phyloP scores from a whole-genome alignment of 1,140 invertebrate species.

The Scaptomyza graminum region DNA sequence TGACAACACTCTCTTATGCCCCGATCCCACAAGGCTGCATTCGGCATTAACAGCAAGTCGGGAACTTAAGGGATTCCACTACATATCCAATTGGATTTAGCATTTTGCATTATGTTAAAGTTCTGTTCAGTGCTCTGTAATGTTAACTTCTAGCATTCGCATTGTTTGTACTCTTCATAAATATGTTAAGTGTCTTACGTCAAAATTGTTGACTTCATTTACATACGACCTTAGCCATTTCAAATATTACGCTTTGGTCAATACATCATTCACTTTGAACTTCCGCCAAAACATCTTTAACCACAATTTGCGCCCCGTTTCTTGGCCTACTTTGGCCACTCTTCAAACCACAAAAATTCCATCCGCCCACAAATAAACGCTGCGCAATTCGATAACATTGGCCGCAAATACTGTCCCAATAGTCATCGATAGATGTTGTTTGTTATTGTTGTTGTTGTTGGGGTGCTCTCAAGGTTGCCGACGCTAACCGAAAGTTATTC shows the following conservation, averaged over 20 bases:
- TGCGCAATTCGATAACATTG: conserved; percentile 27
- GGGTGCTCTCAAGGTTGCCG: conserved; percentile 55
- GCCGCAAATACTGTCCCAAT: not conserved
- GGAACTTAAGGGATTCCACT: too few relatives aligned
- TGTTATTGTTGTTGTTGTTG: conserved; percentile 22
- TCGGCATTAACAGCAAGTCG: too few relatives aligned
- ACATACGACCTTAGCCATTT: conserved; percentile 2
- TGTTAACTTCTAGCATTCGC: too few relatives aligned
- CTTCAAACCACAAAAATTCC: conserved; percentile 2
- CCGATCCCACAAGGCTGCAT: too few relatives aligned
- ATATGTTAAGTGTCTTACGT: conserved; percentile 1
- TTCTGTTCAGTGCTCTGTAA: too few relatives aligned
- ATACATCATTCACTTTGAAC: conserved; percentile 17
- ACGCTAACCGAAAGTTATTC: conserved; percentile 31
- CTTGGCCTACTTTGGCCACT: conserved; percentile 26
- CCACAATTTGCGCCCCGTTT: conserved; percentile 5
- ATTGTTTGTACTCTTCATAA: not conserved
- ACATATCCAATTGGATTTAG: too few relatives aligned
- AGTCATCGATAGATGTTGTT: conserved; percentile 19
- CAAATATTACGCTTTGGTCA: conserved; percentile 8
- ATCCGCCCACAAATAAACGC: conserved; percentile 23
- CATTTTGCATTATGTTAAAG: too few relatives aligned
- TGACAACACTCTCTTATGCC: not conserved
- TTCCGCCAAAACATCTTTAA: conserved; percentile 3
- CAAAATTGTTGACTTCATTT: conserved; percentile 1